phyloP scores from a whole-genome alignment of 2,797 vertebrate genomes.

The Aeoliscus strigatus region DNA sequence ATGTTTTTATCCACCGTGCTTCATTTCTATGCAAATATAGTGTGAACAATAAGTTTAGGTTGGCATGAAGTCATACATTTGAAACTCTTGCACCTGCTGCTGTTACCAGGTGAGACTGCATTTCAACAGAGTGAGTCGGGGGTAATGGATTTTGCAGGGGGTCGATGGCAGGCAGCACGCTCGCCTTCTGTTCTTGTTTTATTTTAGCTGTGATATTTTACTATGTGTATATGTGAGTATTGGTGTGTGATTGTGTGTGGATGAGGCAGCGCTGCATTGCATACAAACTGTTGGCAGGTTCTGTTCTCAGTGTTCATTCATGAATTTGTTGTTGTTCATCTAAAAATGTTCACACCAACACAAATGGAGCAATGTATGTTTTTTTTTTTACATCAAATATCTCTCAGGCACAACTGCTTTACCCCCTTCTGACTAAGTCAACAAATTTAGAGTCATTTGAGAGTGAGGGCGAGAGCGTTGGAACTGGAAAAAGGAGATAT shows the following conservation, averaged over 20 bases:
- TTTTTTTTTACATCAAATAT: constrained; percentile 19
- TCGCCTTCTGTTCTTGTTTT: constrained; percentile 40
- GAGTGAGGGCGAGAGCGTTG: too few species aligned
- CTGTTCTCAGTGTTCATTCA: constrained; percentile 25
- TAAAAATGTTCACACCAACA: too few species aligned
- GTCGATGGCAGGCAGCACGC: constrained; percentile 33
- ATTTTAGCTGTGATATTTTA: constrained; percentile 41
- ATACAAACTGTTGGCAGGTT: too few species aligned
- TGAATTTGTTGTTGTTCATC: constrained; percentile 30
- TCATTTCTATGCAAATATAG: constrained; percentile 49
- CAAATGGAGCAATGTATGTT: too few species aligned
- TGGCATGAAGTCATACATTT: constrained; percentile 28
- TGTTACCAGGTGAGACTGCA: constrained; percentile 59
- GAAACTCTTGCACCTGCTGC: constrained; percentile 40
- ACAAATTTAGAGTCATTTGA: too few species aligned
- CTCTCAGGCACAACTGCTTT: too few species aligned
- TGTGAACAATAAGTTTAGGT: constrained; percentile 44
- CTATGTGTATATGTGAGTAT: too few species aligned
- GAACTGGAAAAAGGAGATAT: too few species aligned
- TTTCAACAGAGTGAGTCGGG: constrained; percentile 65
- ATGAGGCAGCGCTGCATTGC: too few species aligned
- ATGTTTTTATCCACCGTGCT: constrained; percentile 29
- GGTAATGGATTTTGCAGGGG: constrained; percentile 68
- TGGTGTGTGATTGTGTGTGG: too few species aligned
- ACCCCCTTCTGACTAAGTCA: too few species aligned